Base-by-base conservation (phyloP, 2,797 vertebrate species). In the Gymnothorax javanicus region DNA sequence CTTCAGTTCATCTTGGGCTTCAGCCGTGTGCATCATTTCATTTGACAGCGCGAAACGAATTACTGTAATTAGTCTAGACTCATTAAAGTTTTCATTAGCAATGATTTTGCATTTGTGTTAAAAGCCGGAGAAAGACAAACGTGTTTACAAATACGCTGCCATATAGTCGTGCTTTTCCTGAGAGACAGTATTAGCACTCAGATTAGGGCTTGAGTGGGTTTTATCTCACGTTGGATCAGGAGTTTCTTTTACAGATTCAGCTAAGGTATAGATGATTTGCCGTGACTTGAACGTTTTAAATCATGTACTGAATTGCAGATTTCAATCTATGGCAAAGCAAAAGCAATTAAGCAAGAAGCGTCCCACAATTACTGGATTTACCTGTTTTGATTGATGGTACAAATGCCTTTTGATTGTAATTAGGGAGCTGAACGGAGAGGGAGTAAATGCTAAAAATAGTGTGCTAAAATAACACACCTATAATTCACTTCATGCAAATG, bases 231-330 rank as follows among this genome's bases (percentile, higher is more conserved):
- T 79, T 79, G 75, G 54, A 79, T 54, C 75, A 52, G 27, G 15
- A n/a, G 56, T n/a, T 56, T 57, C 25, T 43, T 67, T 86, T 67
- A 25, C 89, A 88, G 89, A 95, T 91, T 83, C 60, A 86, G 91
- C 91, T 87, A 50, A 90, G 90, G 87, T 87, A 88, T 83, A 89
- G 84, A 89, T 89, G 87, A 91, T 90, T 88, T 87, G 89, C 91
- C 91, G 89, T 89, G 89, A 92, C 91, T 90, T 92, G 92, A 94
- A 93, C 13, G 56, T 54, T 58, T 58, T 82, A 92, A 92, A 90
- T 90, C 92, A 93, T 93, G 92, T 91, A 92, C 88, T 92, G 93
- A 91, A 88, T 87, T 90, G 86, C 88, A 87, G 87, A 88, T 88
- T 91, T 88, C 91, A 90, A 85, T 84, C 87, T 92, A 90, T 92